Percentiles rank a stretch among this genome's conserved stretches.
phyloP scores from a whole-genome alignment of 2,797 vertebrate genomes.

The Chiloscyllium punctatum region DNA sequence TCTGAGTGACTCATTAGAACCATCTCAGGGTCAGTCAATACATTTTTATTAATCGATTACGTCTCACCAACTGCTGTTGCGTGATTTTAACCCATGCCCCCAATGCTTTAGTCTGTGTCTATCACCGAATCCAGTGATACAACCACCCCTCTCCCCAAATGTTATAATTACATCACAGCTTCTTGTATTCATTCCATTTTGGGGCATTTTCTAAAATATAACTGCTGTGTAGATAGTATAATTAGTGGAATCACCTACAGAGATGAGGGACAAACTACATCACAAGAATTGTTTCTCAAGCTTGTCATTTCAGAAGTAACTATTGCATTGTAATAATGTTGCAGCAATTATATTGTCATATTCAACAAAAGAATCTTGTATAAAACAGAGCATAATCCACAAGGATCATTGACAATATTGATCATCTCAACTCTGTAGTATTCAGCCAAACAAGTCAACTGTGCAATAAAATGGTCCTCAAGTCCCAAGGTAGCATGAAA shows the following conservation, averaged over 20 bases:
- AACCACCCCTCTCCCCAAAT: background rate
- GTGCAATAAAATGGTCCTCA: background rate
- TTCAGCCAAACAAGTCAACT: background rate
- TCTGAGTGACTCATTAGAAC: no score
- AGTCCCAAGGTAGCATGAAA: background rate
- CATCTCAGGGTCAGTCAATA: no score
- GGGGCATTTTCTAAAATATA: background rate
- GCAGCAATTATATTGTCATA: background rate
- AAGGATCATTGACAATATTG: background rate
- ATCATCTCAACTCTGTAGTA: background rate
- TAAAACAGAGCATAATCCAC: background rate
- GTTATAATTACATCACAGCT: background rate
- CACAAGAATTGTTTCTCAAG: background rate
- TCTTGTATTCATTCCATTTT: background rate
- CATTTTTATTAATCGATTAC: no score
- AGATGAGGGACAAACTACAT: background rate
- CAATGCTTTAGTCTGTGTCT: no score
- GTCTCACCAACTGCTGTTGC: no score
- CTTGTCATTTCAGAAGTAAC: background rate
- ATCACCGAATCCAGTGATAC: no score
- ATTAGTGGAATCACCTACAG: background rate
- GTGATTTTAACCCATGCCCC: no score
- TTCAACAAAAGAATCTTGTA: background rate
- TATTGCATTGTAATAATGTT: background rate
- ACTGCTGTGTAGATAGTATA: background rate